These are phyloP conservation scores for Coranthus polyacanthus DNA, from an alignment of 2,797 vertebrate genomes.

Conservation along the genomic window DNA sequence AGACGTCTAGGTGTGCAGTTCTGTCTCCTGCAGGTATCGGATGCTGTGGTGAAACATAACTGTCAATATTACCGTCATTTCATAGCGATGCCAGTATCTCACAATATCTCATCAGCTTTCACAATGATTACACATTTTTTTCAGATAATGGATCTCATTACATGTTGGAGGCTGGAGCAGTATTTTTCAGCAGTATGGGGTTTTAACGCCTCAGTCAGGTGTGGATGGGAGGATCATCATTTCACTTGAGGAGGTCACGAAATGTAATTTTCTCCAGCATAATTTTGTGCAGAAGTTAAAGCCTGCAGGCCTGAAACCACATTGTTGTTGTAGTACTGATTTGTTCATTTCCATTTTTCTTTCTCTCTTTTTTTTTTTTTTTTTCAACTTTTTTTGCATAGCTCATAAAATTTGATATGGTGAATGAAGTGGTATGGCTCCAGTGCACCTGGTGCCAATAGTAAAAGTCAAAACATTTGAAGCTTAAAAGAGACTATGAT, in stretches of 20 bases:
- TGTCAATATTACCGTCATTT: constrained; percentile 42
- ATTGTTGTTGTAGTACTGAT: constrained; percentile 20
- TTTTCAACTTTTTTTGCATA: constrained; percentile 21
- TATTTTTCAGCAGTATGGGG: constrained; percentile 21
- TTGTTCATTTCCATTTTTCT: constrained; percentile 11
- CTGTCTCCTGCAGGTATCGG: constrained; percentile 23
- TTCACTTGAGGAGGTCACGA: constrained; percentile 38
- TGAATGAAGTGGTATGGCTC: background rate
- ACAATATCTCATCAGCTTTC: constrained; percentile 40
- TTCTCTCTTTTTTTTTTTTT: background rate
- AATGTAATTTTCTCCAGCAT: constrained; percentile 48
- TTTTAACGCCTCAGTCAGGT: constrained; percentile 30
- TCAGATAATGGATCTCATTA: constrained; percentile 51
- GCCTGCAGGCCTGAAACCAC: constrained; percentile 8
- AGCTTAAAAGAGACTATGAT: constrained; percentile 13
- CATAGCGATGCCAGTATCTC: background rate
- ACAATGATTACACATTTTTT: constrained; percentile 48
- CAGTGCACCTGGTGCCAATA: background rate
- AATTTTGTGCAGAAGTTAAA: constrained; percentile 31
- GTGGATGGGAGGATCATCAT: constrained; percentile 14
- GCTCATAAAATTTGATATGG: constrained; percentile 9
- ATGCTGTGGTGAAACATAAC: constrained; percentile 5
- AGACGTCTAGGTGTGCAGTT: constrained; percentile 4
- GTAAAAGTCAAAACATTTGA: constrained; percentile 9
- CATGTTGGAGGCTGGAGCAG: constrained; percentile 18